phyloP scores from a whole-genome alignment of 2,113 vertebrate species.

The Rhinichthys klamathensis region DNA sequence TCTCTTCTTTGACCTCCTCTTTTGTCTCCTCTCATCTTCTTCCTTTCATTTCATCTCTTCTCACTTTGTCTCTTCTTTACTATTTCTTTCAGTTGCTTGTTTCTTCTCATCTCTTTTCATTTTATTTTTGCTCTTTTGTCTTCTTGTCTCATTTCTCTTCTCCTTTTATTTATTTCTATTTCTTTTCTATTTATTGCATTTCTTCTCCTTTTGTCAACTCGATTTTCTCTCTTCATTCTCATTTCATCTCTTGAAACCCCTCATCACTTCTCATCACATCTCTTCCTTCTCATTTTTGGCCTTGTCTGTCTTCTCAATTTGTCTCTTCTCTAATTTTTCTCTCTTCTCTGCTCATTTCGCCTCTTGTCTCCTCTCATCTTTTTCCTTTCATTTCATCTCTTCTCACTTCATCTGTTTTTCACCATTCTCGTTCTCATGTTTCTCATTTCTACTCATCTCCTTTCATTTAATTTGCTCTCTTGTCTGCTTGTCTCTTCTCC shows the following conservation, averaged over 20 bases:
- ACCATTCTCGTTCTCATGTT: no score
- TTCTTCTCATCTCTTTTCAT: neutral
- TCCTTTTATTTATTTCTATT: neutral
- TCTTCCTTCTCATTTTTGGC: conserved; percentile 10
- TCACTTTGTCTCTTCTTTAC: neutral
- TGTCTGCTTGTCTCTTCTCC: neutral
- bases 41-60: neutral
- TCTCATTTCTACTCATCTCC: neutral
- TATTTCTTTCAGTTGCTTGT: neutral
- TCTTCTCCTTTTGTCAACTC: neutral
- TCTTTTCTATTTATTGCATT: neutral
- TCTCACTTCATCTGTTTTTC: neutral
- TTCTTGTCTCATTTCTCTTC: neutral
- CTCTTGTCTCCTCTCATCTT: neutral
- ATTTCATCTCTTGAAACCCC: neutral
- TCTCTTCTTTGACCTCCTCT: neutral
- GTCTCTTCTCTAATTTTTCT: neutral
- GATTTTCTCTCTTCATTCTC: neutral
- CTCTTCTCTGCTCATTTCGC: neutral
- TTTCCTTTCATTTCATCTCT: neutral
- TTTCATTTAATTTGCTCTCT: neutral
- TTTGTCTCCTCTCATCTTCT: neutral
- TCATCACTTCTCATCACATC: no score
- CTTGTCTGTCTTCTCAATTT: neutral
- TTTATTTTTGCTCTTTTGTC: neutral